These are phyloP conservation scores for Slavum lentiscoides DNA, from an alignment of 2,888 invertebrate genomes.

Conservation along the genomic window DNA sequence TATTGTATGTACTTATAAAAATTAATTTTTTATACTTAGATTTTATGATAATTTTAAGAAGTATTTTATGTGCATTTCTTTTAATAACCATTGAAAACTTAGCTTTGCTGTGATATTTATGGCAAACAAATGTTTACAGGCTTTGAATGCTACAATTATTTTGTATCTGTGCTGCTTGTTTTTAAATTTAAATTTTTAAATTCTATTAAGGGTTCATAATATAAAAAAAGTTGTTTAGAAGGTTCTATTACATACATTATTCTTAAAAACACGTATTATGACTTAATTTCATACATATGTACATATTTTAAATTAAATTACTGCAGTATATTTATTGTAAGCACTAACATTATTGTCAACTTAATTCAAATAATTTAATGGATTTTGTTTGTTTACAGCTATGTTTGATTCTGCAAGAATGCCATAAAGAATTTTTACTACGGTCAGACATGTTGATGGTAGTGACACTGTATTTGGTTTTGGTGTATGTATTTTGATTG, in stretches of 20 bases:
- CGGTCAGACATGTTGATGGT: not conserved
- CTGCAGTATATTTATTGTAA: not conserved
- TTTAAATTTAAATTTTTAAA: not conserved
- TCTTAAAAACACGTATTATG: too few relatives aligned
- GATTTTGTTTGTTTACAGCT: slow-evolving; percentile 19
- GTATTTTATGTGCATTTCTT: too few relatives aligned
- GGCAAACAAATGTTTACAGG: not conserved
- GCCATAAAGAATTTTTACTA: not conserved
- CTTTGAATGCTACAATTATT: not conserved
- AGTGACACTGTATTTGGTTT: not conserved
- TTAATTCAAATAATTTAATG: too few relatives aligned
- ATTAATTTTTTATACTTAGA: too few relatives aligned
- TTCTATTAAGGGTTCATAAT: not conserved
- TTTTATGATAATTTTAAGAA: too few relatives aligned
- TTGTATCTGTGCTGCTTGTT: not conserved
- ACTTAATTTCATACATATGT: not conserved
- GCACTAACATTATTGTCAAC: not conserved
- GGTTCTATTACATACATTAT: not conserved
- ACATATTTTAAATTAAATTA: not conserved
- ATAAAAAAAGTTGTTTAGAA: not conserved
- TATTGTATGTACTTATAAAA: too few relatives aligned
- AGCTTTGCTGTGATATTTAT: too few relatives aligned
- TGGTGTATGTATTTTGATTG: not conserved
- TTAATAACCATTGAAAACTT: too few relatives aligned
- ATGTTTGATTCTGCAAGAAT: slow-evolving; percentile 32